phyloP scores from a whole-genome alignment of 1,140 invertebrate genomes.

The Sesamia nonagrioides region DNA sequence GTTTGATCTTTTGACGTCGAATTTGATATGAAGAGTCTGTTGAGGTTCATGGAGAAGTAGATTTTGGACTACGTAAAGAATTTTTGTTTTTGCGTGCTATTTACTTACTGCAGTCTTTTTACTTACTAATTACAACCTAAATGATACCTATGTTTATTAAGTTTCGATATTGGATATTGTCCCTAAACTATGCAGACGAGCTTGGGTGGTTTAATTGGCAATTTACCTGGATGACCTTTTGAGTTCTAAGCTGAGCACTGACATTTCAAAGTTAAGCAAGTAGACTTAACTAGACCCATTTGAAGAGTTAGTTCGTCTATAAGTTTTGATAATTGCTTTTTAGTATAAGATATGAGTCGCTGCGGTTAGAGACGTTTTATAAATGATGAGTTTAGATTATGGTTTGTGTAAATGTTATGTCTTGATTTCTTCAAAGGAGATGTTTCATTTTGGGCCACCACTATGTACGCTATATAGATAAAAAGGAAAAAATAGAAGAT shows the following conservation, averaged over 20 bases:
- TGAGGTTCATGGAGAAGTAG: too few species aligned
- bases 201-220: slow-evolving; percentile 8
- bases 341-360: not conserved
- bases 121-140: not conserved
- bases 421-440: too few species aligned
- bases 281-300: slow-evolving; percentile 4
- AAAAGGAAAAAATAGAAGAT: too few species aligned
- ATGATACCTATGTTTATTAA: slow-evolving; percentile 10
- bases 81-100: too few species aligned
- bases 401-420: too few species aligned
- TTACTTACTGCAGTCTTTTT: too few species aligned
- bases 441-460: too few species aligned
- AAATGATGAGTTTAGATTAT: too few species aligned
- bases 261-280: slow-evolving; percentile 9
- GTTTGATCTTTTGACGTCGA: not conserved
- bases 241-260: not conserved
- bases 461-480: too few species aligned
- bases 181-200: slow-evolving; percentile 19
- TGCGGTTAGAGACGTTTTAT: not conserved
- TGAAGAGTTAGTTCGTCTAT: not conserved
- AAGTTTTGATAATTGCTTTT: not conserved
- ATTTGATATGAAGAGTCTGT: not conserved
- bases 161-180: slow-evolving; percentile 3
- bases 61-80: too few species aligned
- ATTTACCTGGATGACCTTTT: slow-evolving; percentile 26